Evolutionary conservation across 2,113 vertebrate genomes (phyloP), one percentile per base, ranked within the genome.

Genomic region (Ranitomeya imitator): DNA sequence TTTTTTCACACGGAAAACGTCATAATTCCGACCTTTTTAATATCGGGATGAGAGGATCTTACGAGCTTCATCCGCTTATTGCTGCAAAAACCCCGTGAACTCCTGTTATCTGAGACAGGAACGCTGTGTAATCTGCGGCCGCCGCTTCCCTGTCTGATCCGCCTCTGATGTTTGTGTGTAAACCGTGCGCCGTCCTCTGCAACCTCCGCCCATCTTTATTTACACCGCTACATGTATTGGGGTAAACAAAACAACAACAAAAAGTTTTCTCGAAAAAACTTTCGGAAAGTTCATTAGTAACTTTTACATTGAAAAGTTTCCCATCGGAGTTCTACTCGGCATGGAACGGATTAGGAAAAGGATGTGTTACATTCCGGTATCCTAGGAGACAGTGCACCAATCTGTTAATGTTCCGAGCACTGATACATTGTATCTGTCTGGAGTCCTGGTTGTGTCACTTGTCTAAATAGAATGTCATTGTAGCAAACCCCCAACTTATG

Each of bases 71-170:
- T 51, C 73, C 73, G 73, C 73, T 76, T 76, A 76, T 52, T 21
- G 18, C 73, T 21, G 37, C 16, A 52, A 51, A 52, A 76, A 21
- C 73, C 73, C 55, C 54, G 45, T 11, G 0, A 78, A 54, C 77
- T 57, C 21, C 52, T 55, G 37, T 76, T 57, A 57, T 79, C 77
- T 23, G 51, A n/a, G 77, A 23, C 52, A 7, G 8, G 21, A 19
- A 23, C 2, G 52, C 19, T 51, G 18, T 54, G 77, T 79, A 79
- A 79, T 79, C 51, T 79, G 5, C 57, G 77, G 77, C 52, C 21
- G 21, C 77, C 77, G 57, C 77, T 79, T 79, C 77, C 77, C 77
- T 55, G 77, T 79, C 77, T 54, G 77, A 79, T 79, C 77, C 14
- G 19, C 57, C 77, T 23, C 76, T 14, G 52, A 21, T 79, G 51